phyloP scores from a whole-genome alignment of 1,140 invertebrate genomes.

The Palaemon carinicauda region DNA sequence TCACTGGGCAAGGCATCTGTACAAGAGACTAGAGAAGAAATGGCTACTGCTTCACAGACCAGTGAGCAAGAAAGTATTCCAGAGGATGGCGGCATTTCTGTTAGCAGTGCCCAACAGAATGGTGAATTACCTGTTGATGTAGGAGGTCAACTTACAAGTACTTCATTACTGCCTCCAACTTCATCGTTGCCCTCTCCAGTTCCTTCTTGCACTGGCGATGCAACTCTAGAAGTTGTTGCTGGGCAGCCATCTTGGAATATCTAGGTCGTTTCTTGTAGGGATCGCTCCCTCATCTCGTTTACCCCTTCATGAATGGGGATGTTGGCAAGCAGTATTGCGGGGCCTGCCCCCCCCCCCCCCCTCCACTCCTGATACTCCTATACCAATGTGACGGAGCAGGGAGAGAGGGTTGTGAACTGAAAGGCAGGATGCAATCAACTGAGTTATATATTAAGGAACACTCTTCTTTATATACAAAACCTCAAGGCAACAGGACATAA shows the following conservation, averaged over 20 bases:
- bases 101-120: conserved; percentile 33
- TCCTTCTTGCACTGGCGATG: background rate
- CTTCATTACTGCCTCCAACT: conserved; percentile 14
- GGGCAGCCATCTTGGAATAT: conserved; percentile 48
- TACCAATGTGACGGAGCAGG: too few relatives aligned
- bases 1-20: background rate
- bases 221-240: conserved; percentile 4
- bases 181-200: background rate
- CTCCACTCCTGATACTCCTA: conserved; percentile 28
- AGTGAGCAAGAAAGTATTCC: conserved; percentile 5
- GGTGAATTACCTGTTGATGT: conserved; percentile 24
- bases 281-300: conserved; percentile 66
- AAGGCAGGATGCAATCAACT: too few relatives aligned
- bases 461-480: too few relatives aligned
- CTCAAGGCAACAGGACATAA: too few relatives aligned
- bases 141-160: conserved; percentile 5
- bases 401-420: too few relatives aligned
- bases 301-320: conserved; percentile 82
- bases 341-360: conserved; percentile 61
- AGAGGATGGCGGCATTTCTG: background rate
- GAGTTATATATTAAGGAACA: too few relatives aligned
- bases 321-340: conserved; percentile 75
- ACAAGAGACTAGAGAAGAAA: background rate
- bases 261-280: conserved; percentile 44
- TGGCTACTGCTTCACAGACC: conserved; percentile 2